A percentile compares a stretch with the other conserved stretches of the same genome.
Evolutionary conservation across 1,140 invertebrate genomes (phyloP).

Genomic region (Carposina sasakii): DNA sequence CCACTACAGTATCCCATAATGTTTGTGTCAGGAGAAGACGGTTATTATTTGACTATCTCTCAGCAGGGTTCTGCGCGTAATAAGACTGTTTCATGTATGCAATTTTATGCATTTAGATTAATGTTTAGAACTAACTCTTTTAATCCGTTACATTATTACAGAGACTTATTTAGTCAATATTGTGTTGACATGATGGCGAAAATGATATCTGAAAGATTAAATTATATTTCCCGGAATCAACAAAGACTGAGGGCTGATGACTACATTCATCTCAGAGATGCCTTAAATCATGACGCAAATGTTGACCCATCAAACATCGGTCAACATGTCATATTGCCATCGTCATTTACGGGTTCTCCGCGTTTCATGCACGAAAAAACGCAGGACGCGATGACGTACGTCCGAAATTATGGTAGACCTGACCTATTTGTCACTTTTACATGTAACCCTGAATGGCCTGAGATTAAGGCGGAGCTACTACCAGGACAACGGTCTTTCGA

Average conservation of each 20-base stretch:
- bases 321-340: conserved; percentile 40
- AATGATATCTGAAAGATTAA: conserved; percentile 46
- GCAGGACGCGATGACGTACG: conserved; percentile 59
- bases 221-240: conserved; percentile 51
- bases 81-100: conserved; percentile 32
- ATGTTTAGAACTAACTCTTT: conserved; percentile 38
- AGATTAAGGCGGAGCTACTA: conserved; percentile 48
- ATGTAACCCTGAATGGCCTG: conserved; percentile 68
- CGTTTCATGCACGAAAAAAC: conserved; percentile 58
- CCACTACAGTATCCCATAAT: conserved; percentile 51
- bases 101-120: conserved; percentile 32
- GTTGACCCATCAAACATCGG: conserved; percentile 27
- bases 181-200: conserved; percentile 52
- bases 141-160: conserved; percentile 38
- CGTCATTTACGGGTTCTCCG: conserved; percentile 45
- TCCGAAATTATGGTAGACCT: conserved; percentile 49
- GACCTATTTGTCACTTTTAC: conserved; percentile 65
- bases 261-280: conserved; percentile 46
- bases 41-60: neutral
- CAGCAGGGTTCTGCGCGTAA: neutral
- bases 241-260: conserved; percentile 40
- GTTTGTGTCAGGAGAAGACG: conserved; percentile 31
- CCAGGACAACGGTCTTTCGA: conserved; percentile 38
- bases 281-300: conserved; percentile 29
- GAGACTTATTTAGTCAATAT: conserved; percentile 47